phyloP scores from a whole-genome alignment of 2,888 invertebrate genomes.

The Heliconius ismenius region DNA sequence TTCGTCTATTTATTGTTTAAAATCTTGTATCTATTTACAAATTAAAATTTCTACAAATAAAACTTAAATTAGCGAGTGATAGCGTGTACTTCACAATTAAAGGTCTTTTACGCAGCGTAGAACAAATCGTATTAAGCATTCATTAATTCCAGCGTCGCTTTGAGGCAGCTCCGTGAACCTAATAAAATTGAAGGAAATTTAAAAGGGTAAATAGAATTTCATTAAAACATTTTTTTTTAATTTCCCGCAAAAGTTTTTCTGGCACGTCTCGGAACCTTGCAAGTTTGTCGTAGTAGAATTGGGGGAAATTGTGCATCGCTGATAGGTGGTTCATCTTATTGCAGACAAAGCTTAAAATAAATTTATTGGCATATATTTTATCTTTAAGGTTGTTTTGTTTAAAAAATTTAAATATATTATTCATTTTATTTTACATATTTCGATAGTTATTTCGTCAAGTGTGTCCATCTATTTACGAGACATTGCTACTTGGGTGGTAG shows the following conservation, averaged over 20 bases:
- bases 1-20: not conserved
- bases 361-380: not conserved
- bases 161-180: slow-evolving; percentile 27
- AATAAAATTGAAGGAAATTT: slow-evolving; percentile 23
- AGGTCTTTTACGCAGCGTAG: slow-evolving; percentile 28
- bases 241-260: not conserved
- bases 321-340: not conserved
- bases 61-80: slow-evolving; percentile 16
- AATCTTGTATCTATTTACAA: not conserved
- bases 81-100: slow-evolving; percentile 32
- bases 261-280: not conserved
- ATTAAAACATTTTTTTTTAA: not conserved
- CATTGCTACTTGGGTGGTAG: too few relatives aligned
- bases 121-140: slow-evolving; percentile 37
- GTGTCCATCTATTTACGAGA: too few relatives aligned
- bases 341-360: not conserved
- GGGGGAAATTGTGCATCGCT: too few relatives aligned
- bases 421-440: too few relatives aligned
- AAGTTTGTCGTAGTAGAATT: not conserved
- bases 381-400: not conserved
- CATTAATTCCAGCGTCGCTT: slow-evolving; percentile 35
- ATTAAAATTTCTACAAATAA: not conserved
- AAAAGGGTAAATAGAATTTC: slow-evolving; percentile 7
- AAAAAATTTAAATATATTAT: too few relatives aligned
- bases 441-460: too few relatives aligned